Percentiles rank a stretch among this genome's conserved stretches.
These are phyloP conservation scores for Orthochromis indermauri DNA, from an alignment of 2,113 vertebrate genomes.

Conservation along the genomic window DNA sequence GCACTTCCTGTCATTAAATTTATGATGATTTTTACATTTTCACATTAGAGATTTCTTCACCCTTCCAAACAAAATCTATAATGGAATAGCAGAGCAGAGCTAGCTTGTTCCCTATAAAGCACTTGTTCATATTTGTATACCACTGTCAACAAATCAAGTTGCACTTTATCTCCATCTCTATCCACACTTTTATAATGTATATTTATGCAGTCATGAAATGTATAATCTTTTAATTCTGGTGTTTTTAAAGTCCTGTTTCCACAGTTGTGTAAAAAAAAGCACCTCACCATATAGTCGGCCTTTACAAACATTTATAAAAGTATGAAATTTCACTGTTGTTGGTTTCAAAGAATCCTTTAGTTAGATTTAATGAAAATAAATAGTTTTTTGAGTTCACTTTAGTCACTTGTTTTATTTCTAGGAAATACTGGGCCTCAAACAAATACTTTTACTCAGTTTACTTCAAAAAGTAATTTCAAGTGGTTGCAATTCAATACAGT, in stretches of 20 bases:
- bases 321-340: background rate
- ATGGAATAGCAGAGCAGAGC: background rate
- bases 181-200: background rate
- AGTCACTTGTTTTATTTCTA: background rate
- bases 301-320: background rate
- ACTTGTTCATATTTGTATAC: background rate
- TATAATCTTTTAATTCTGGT: background rate
- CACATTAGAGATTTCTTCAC: background rate
- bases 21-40: background rate
- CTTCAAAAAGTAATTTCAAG: background rate
- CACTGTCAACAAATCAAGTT: background rate
- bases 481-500: background rate
- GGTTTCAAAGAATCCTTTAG: background rate
- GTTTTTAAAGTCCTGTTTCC: accelerated
- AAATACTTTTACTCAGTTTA: background rate
- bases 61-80: accelerated
- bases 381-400: background rate
- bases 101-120: background rate
- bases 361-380: background rate
- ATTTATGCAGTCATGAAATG: background rate
- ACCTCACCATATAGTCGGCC: background rate
- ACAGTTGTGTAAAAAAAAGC: background rate
- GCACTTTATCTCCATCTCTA: background rate
- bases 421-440: background rate
- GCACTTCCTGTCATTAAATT: background rate